Percentiles rank a stretch among this genome's conserved stretches.
Conservation (phyloP, 2,113 vertebrate species). For the Antechinus stuartii region DNA sequence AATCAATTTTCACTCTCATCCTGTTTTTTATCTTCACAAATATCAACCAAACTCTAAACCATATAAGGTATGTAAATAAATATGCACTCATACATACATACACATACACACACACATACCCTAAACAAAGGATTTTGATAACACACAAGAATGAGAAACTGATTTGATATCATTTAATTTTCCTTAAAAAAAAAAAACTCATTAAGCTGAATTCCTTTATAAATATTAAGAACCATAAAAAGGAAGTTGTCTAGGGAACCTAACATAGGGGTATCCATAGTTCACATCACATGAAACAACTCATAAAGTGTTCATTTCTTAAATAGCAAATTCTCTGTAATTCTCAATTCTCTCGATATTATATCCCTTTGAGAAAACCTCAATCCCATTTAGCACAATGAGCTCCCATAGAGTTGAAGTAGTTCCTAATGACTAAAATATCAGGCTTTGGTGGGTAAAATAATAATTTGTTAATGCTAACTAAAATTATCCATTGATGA, state of each 20-base stretch:
- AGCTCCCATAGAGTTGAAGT: neutral
- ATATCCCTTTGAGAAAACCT: slow-evolving; percentile 28
- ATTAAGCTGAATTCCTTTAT: slow-evolving; percentile 10
- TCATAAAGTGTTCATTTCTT: slow-evolving; percentile 1
- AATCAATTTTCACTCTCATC: slow-evolving; percentile 1
- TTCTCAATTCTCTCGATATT: neutral
- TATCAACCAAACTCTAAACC: neutral
- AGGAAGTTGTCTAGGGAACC: neutral
- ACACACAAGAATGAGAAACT: slow-evolving; percentile 11
- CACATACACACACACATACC: neutral
- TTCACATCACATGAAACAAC: neutral
- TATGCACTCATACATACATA: neutral
- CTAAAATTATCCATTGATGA: neutral
- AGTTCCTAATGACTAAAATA: neutral
- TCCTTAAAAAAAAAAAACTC: slow-evolving; percentile 15
- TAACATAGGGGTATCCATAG: neutral
- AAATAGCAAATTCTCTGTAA: neutral
- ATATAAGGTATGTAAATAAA: neutral
- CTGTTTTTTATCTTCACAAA: slow-evolving; percentile 20
- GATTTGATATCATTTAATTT: neutral
- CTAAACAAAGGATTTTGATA: neutral
- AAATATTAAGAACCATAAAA: neutral
- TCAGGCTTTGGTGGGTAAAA: neutral
- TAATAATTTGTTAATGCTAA: neutral
- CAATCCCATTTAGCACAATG: neutral